Evolutionary conservation across 2,797 vertebrate genomes (phyloP).

Genomic region (Megalops cyprinoides): DNA sequence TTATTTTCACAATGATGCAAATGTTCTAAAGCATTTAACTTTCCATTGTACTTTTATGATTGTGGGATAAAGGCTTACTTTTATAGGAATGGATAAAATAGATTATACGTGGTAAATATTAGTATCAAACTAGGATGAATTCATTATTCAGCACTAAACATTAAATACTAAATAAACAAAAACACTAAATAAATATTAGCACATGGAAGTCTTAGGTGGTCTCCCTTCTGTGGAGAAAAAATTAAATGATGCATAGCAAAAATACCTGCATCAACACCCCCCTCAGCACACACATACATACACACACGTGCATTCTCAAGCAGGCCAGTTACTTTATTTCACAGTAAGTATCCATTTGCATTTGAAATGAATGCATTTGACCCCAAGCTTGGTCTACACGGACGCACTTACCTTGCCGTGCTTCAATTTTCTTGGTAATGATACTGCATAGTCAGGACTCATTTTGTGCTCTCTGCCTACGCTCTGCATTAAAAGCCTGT

Average conservation of each 20-base stretch:
- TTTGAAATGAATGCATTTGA: not conserved
- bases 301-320: not conserved
- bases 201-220: no score
- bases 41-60: not conserved
- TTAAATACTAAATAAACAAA: no score
- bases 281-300: not conserved
- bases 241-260: not conserved
- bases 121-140: no score
- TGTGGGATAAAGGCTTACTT: not conserved
- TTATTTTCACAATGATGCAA: not conserved
- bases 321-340: not conserved
- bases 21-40: not conserved
- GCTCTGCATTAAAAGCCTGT: not conserved
- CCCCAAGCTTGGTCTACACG: not conserved
- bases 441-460: slow-evolving; percentile 8
- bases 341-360: not conserved
- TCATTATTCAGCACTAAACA: not conserved
- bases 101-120: no score
- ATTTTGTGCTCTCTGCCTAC: not conserved
- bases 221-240: no score
- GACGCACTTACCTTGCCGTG: not conserved
- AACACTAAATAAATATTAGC: no score
- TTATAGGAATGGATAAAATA: no score
- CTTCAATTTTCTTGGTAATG: not conserved
- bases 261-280: not conserved